Conservation (phyloP, 2,888 invertebrate genomes). For the Branchellion lobata region DNA sequence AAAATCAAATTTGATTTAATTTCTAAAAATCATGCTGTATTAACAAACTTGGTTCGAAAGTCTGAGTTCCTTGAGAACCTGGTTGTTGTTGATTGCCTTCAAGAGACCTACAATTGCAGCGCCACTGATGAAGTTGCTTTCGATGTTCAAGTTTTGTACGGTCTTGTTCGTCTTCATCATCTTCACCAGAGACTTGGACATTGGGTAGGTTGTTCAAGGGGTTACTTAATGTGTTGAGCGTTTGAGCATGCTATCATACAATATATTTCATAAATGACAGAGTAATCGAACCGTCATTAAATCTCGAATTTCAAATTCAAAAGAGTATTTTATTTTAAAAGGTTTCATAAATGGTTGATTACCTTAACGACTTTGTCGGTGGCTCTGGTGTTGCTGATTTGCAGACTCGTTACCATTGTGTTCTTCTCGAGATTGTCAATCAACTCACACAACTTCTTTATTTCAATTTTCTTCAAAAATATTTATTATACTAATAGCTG, state of each 20-base stretch:
- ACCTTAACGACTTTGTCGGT: slow-evolving; percentile 80
- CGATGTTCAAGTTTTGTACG: slow-evolving; percentile 72
- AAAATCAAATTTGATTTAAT: too few relatives aligned
- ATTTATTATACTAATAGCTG: not conserved
- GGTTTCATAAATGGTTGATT: slow-evolving; percentile 43
- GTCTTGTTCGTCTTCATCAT: slow-evolving; percentile 67
- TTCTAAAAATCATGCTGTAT: too few relatives aligned
- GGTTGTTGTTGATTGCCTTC: slow-evolving; percentile 80
- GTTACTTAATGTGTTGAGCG: not conserved
- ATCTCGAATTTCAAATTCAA: too few relatives aligned
- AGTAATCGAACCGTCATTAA: too few relatives aligned
- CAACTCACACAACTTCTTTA: slow-evolving; percentile 82
- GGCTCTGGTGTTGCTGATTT: slow-evolving; percentile 88
- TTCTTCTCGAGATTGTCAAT: slow-evolving; percentile 84
- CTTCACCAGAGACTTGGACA: slow-evolving; percentile 64
- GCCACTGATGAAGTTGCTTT: slow-evolving; percentile 95
- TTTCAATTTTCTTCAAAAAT: slow-evolving; percentile 82
- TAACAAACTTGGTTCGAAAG: slow-evolving; percentile 87
- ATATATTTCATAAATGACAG: too few relatives aligned
- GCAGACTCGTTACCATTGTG: slow-evolving; percentile 85
- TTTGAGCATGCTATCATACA: not conserved
- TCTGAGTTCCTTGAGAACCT: slow-evolving; percentile 87
- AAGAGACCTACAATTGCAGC: slow-evolving; percentile 81
- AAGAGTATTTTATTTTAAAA: too few relatives aligned
- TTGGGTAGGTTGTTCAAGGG: not conserved